Evolutionary conservation across 2,113 vertebrate genomes (phyloP).

Genomic region (Bubo bubo): DNA sequence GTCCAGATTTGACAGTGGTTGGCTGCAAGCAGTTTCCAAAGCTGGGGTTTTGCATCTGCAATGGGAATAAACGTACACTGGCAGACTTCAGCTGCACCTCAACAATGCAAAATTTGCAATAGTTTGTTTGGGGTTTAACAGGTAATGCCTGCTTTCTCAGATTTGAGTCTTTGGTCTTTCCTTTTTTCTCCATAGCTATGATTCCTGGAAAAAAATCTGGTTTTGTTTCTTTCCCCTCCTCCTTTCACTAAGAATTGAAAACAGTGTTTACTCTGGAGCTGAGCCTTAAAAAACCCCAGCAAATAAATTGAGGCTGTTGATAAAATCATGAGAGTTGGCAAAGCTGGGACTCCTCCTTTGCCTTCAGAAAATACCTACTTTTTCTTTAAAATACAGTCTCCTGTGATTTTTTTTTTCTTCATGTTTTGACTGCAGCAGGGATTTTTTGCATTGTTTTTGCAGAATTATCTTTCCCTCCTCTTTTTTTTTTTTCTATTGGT

Average conservation of each 20-base stretch:
- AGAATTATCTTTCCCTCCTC: not conserved
- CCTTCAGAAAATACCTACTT: not conserved
- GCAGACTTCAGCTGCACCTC: not conserved
- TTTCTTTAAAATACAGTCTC: not conserved
- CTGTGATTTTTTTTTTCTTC: not conserved
- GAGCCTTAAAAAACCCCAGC: not conserved
- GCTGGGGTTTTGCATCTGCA: not conserved
- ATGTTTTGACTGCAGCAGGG: not conserved
- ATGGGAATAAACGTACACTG: not conserved
- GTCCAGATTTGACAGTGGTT: not conserved
- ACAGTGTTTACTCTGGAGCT: not conserved
- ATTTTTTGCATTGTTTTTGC: not conserved
- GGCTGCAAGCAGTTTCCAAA: not conserved
- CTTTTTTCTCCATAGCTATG: not conserved
- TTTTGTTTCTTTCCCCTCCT: accelerated
- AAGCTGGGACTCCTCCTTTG: not conserved
- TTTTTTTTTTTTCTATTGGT: not conserved
- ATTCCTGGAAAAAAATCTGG: not conserved
- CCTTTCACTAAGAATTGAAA: not conserved
- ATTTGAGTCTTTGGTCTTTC: not conserved
- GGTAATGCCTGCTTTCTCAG: not conserved
- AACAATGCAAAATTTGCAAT: not conserved
- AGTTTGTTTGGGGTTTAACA: not conserved
- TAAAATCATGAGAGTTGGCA: not conserved
- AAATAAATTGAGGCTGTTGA: not conserved